phyloP scores from a whole-genome alignment of 2,797 vertebrate species.

The Neostethus bicornis region DNA sequence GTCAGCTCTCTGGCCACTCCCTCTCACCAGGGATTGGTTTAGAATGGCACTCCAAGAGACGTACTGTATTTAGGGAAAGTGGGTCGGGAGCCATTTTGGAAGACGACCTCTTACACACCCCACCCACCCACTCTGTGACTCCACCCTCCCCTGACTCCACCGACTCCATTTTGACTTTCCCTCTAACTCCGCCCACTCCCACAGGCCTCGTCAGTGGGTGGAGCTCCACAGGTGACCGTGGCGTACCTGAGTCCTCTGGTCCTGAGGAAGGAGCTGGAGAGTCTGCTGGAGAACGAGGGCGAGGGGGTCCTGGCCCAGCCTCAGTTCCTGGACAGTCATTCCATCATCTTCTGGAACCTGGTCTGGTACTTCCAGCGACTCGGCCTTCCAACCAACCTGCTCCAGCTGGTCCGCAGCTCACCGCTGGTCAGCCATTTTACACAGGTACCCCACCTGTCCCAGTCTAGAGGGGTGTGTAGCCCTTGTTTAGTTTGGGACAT shows the following conservation, averaged over 20 bases:
- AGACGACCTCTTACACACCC: fast-evolving
- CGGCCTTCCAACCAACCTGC: slow-evolving; percentile 85
- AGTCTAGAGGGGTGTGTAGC: too few relatives aligned
- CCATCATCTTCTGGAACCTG: slow-evolving; percentile 96
- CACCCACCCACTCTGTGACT: too few relatives aligned
- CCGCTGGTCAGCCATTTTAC: slow-evolving; percentile 71
- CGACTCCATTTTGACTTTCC: background rate
- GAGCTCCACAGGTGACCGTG: slow-evolving; percentile 81
- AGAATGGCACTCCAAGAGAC: too few relatives aligned
- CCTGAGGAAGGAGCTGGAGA: slow-evolving; percentile 92
- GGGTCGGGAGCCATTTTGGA: too few relatives aligned
- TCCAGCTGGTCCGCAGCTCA: slow-evolving; percentile 82
- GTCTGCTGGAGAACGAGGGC: slow-evolving; percentile 92
- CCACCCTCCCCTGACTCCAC: too few relatives aligned
- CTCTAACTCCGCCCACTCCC: background rate
- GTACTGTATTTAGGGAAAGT: too few relatives aligned
- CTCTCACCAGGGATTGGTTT: too few relatives aligned
- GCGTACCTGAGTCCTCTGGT: slow-evolving; percentile 93
- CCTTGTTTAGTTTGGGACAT: background rate
- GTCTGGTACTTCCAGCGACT: slow-evolving; percentile 93
- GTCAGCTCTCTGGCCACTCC: too few relatives aligned
- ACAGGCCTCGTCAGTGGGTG: slow-evolving; percentile 55
- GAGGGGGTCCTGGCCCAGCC: slow-evolving; percentile 86
- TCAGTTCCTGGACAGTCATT: slow-evolving; percentile 88
- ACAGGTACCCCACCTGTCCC: slow-evolving; percentile 59